These are phyloP conservation scores for Hetaerina titia DNA, from an alignment of 2,888 invertebrate species.

Conservation along the genomic window DNA sequence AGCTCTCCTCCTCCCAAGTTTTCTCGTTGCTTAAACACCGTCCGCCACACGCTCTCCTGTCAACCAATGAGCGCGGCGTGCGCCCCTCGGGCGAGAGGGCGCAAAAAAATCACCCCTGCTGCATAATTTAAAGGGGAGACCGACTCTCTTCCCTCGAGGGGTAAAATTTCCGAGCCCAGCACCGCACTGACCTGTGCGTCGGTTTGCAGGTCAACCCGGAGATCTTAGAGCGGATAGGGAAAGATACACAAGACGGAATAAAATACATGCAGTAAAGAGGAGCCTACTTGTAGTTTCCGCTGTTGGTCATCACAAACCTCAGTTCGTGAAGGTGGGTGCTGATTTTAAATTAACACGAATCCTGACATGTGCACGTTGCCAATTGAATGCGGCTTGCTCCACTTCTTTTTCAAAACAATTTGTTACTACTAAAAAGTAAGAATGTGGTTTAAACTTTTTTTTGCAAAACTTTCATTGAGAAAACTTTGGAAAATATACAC, in stretches of 20 bases:
- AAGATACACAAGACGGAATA: not conserved
- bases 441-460: too few relatives aligned
- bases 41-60: not conserved
- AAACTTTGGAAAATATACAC: too few relatives aligned
- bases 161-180: not conserved
- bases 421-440: too few relatives aligned
- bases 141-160: not conserved
- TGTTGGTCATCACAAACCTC: not conserved
- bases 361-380: too few relatives aligned
- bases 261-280: not conserved
- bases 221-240: not conserved
- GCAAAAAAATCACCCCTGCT: not conserved
- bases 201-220: not conserved
- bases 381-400: too few relatives aligned
- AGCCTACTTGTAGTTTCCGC: not conserved
- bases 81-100: not conserved
- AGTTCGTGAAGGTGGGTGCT: not conserved
- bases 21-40: not conserved
- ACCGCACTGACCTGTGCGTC: conserved; percentile 10
- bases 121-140: conserved; percentile 9
- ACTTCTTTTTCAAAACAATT: too few relatives aligned
- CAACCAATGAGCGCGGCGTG: not conserved
- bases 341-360: not conserved
- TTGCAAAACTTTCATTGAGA: too few relatives aligned
- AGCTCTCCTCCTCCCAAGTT: not conserved